A percentile compares a stretch with the other conserved stretches of the same genome.
phyloP scores from a whole-genome alignment of 2,113 vertebrate species.

The Amphiprion ocellaris region DNA sequence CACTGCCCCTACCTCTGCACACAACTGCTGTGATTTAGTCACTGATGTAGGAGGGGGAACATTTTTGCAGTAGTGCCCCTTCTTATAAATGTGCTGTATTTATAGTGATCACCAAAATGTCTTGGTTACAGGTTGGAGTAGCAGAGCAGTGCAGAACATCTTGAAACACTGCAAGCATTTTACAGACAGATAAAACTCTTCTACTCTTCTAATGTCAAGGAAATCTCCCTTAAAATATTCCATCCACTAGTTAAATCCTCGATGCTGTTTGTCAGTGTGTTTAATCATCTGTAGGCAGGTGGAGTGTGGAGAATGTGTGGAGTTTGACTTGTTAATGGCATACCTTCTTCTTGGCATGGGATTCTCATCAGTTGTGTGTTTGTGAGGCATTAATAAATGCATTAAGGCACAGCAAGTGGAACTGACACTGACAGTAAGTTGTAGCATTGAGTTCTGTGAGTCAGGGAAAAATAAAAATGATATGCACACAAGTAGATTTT shows the following conservation, averaged over 20 bases:
- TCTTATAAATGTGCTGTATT: conserved; percentile 64
- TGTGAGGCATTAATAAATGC: conserved; percentile 79
- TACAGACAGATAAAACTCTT: conserved; percentile 32
- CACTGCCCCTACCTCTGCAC: conserved; percentile 29
- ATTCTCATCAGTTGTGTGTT: conserved; percentile 71
- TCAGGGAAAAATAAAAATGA: conserved; percentile 35
- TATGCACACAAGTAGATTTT: conserved; percentile 5
- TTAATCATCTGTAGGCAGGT: conserved; percentile 28
- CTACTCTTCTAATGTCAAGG: background rate
- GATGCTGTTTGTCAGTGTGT: background rate
- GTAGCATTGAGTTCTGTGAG: conserved; percentile 54
- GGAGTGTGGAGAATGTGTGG: conserved; percentile 38
- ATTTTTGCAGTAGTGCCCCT: conserved; percentile 27
- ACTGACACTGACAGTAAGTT: conserved; percentile 58
- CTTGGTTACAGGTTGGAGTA: conserved; percentile 28
- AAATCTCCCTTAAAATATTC: conserved; percentile 12
- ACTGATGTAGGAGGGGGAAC: conserved; percentile 32
- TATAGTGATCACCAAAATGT: conserved; percentile 53
- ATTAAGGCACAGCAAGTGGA: conserved; percentile 88
- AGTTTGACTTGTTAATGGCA: conserved; percentile 37
- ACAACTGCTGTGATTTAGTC: conserved; percentile 10
- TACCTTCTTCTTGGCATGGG: conserved; percentile 59
- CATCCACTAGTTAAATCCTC: conserved; percentile 7
- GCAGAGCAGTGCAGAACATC: conserved; percentile 50
- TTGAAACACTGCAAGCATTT: conserved; percentile 52